Evolutionary conservation across 37 sponge, comb jelly and placozoan genomes (phyloP), one percentile per base, ranked within the genome.

Genomic region (Oopsacas minuta): DNA sequence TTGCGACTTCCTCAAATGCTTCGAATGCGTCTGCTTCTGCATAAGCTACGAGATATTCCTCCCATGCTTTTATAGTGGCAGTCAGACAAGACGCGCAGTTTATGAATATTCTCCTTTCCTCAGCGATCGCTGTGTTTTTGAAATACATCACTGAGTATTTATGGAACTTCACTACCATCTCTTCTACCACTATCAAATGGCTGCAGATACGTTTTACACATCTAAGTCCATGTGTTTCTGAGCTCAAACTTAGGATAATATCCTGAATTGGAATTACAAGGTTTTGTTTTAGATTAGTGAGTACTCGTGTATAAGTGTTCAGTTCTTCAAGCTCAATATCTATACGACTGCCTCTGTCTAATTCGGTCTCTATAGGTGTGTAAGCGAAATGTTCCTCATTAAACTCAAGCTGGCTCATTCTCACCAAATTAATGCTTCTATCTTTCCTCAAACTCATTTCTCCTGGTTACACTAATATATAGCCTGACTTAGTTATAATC

Each of bases 1-100:
- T 61, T 5, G 30, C 28, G 1, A 61, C 75, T 61, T 61, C 75
- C 30, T 61, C 75, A 34, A 61, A 61, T 10, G 75, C 75, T n/a
- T 61, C 75, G 22, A 61, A 61, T 12, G 75, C 75, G 30, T 61
- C 75, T 3, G 75, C 75, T 61, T 61, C 75, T n/a, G 75, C 75
- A 61, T 61, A 61, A 25, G 75, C 75, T 5, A 61, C 22, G 75
- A 61, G 75, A n/a, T 61, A 61, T 61, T 61, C 75, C 75, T 61
- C 75, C 75, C 75, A 61, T 20, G 75, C 75, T 12, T 61, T 61
- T 10, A 61, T 61, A n/a, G 28, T 61, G 1, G 75, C 75, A 12
- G 22, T 61, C 75, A 61, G 30, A n/a, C 75, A 61, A 25, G 75
- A 61, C 32, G 75, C 75, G 28, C 75, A 25, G 75, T 61, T 61